A percentile compares a stretch with the other conserved stretches of the same genome.
Conservation (phyloP, 2,113 vertebrate genomes). For the Poeciliopsis turrubarensis region DNA sequence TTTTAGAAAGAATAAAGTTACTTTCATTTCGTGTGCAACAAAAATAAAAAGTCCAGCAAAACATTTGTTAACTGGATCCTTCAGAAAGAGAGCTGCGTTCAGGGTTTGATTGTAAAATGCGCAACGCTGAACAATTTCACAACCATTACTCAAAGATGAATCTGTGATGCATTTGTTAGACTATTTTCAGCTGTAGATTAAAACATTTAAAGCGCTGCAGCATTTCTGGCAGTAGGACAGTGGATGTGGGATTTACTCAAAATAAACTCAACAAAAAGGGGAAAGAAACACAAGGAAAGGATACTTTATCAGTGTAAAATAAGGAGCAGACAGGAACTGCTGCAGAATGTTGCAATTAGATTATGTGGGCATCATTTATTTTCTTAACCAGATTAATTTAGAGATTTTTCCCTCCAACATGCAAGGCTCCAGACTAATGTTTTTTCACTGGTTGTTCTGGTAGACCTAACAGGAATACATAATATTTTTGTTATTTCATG, state of each 20-base stretch:
- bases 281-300: no score
- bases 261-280: no score
- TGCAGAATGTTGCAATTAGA: no score
- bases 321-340: no score
- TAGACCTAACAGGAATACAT: not conserved
- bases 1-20: not conserved
- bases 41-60: not conserved
- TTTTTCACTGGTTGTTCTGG: no score
- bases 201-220: not conserved
- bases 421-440: not conserved
- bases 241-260: no score
- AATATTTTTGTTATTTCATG: not conserved
- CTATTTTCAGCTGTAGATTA: not conserved
- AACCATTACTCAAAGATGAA: not conserved
- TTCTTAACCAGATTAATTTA: not conserved
- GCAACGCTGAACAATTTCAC: not conserved
- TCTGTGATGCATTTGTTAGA: no score
- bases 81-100: not conserved
- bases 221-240: not conserved
- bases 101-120: no score
- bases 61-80: not conserved
- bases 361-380: no score
- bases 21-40: not conserved
- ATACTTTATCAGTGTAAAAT: no score
- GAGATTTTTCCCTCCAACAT: not conserved